Evolutionary conservation across 1,140 invertebrate species (phyloP).

Genomic region (Meloidogyne floridensis): DNA sequence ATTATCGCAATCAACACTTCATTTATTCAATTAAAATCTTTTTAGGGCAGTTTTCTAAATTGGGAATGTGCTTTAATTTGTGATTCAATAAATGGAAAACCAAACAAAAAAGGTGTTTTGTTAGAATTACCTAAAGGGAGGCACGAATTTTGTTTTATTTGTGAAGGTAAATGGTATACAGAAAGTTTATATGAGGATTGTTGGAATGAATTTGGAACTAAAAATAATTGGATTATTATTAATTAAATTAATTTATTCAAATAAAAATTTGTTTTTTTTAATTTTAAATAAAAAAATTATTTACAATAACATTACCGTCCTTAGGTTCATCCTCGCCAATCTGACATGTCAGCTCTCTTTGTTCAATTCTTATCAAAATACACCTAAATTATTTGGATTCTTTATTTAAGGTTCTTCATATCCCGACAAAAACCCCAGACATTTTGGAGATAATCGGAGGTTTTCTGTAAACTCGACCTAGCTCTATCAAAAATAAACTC

Average conservation of each 20-base stretch:
- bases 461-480: too few species aligned
- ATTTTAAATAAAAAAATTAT: conserved; percentile 8
- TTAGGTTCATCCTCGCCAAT: too few species aligned
- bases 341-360: too few species aligned
- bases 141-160: conserved; percentile 55
- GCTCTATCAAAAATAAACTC: too few species aligned
- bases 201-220: conserved; percentile 48
- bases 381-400: too few species aligned
- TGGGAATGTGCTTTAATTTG: conserved; percentile 57
- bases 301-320: too few species aligned
- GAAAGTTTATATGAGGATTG: conserved; percentile 40
- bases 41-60: conserved; percentile 59
- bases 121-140: conserved; percentile 51
- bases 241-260: conserved; percentile 29
- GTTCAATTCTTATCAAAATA: too few species aligned
- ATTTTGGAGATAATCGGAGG: too few species aligned
- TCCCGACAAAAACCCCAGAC: too few species aligned
- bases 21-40: background rate
- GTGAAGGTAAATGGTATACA: conserved; percentile 54
- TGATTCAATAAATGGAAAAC: conserved; percentile 35
- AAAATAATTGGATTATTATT: conserved; percentile 50
- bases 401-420: too few species aligned
- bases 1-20: too few species aligned
- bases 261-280: background rate
- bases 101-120: conserved; percentile 45